These are phyloP conservation scores for Lepus townsendii DNA, from an alignment of 2,797 vertebrate species.

Conservation along the genomic window DNA sequence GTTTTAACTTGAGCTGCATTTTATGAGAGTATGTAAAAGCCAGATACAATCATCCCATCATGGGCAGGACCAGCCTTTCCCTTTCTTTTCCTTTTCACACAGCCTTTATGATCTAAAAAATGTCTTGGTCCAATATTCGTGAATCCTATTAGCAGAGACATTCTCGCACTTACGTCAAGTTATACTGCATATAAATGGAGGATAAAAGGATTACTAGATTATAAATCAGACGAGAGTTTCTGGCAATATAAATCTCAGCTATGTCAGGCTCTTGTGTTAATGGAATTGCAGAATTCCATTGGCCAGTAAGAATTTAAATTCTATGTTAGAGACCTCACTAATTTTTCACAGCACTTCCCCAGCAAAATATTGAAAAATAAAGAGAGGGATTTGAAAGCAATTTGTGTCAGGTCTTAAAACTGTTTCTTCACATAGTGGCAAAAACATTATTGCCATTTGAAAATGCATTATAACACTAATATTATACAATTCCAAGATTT, in stretches of 20 bases:
- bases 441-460: slow-evolving; percentile 53
- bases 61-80: background rate
- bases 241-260: slow-evolving; percentile 90
- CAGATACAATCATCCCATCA: slow-evolving; percentile 21
- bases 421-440: slow-evolving; percentile 25
- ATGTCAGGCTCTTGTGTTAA: slow-evolving; percentile 87
- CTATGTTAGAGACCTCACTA: slow-evolving; percentile 81
- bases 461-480: slow-evolving; percentile 8
- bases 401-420: slow-evolving; percentile 35
- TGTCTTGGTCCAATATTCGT: slow-evolving; percentile 86
- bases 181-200: slow-evolving; percentile 91
- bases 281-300: slow-evolving; percentile 90
- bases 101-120: slow-evolving; percentile 88
- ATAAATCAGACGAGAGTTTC: slow-evolving; percentile 91
- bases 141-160: slow-evolving; percentile 90
- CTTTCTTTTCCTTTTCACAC: slow-evolving; percentile 66
- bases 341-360: slow-evolving; percentile 76
- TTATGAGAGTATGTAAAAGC: slow-evolving; percentile 62
- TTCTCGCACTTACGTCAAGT: slow-evolving; percentile 90
- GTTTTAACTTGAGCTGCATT: slow-evolving; percentile 63
- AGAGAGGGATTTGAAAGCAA: slow-evolving; percentile 37
- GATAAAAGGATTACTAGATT: slow-evolving; percentile 91
- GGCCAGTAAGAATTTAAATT: slow-evolving; percentile 89
- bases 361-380: slow-evolving; percentile 71
- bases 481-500: slow-evolving; percentile 21